A percentile compares a stretch with the other conserved stretches of the same genome.
Evolutionary conservation across 2,888 invertebrate species (phyloP).

Genomic region (Cephus pygmeus): DNA sequence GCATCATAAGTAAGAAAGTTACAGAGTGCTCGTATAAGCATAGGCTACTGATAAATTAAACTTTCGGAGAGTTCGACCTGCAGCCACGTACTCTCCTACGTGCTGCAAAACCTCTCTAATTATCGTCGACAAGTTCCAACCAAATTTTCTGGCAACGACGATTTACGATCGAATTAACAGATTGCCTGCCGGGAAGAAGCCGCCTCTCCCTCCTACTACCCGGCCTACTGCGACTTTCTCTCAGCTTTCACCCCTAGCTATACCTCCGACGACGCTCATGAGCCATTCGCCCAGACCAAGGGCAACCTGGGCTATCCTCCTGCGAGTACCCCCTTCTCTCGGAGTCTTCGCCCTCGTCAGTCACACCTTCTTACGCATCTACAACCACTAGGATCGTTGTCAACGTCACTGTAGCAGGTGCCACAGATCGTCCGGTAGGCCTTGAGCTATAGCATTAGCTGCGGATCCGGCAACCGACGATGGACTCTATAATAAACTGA

Average conservation of each 20-base stretch:
- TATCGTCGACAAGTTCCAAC: constrained; percentile 54
- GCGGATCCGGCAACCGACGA: too few relatives aligned
- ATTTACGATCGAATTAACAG: constrained; percentile 62
- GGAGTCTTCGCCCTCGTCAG: neutral
- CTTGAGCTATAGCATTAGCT: too few relatives aligned
- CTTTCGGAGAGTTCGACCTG: constrained; percentile 36
- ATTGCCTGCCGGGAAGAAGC: constrained; percentile 38
- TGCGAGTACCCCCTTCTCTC: too few relatives aligned
- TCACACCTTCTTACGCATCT: too few relatives aligned
- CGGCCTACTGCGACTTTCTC: constrained; percentile 11
- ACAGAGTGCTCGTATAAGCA: constrained; percentile 53
- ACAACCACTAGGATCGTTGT: too few relatives aligned
- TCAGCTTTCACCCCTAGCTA: neutral
- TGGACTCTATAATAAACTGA: too few relatives aligned
- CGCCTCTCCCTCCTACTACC: constrained; percentile 17
- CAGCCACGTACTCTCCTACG: constrained; percentile 14
- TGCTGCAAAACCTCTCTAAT: constrained; percentile 52
- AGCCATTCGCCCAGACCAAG: too few relatives aligned
- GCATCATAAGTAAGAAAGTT: constrained; percentile 55
- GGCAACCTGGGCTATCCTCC: too few relatives aligned
- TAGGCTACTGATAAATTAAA: constrained; percentile 53
- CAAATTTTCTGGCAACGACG: constrained; percentile 58
- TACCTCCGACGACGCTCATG: too few relatives aligned
- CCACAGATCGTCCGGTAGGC: too few relatives aligned
- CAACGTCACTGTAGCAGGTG: too few relatives aligned